Base-by-base conservation (phyloP, 1,140 invertebrate genomes). In the Temnothorax curvispinosus region DNA sequence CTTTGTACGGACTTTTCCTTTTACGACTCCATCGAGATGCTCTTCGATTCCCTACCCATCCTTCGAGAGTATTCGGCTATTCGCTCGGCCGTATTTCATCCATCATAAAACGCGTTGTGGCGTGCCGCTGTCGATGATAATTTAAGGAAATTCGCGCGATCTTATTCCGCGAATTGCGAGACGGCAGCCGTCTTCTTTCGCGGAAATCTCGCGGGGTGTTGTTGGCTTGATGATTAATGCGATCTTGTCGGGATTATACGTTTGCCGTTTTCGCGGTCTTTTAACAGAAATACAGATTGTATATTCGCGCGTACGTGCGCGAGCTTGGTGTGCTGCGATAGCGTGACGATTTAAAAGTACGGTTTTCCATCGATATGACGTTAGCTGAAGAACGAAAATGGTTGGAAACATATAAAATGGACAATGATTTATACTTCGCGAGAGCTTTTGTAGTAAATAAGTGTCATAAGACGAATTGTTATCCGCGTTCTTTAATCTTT, bases 61-160 rank as follows among this genome's bases (percentile, higher is more conserved):
- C 21, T 38, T 32, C 6, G 4, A 15, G 6, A 4, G 11, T n/a
- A n/a, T n/a, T n/a, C n/a, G 64, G n/a, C 21, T 71, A 72, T 7
- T 4, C 27, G 9, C 41, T 2, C 18, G 21, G 2, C 32, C 32
- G 38, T 71, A 58, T 71, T 56, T 81, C 50, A 71, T 58, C 65
- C 18, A 8, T 82, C 64, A 21, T 82, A 82, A 82, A 82, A 13
- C 27, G 67, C 65, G 9, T 38, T 27, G 50, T 32, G n/a, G 15
- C 78, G 64, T 71, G 65, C 27, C 38, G 11, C 41, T 18, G 80
- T 62, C 69, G 67, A 84, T 74, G 41, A 50, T 75, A 50, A 84
- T 75, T 84, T 62, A 60, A 84, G 27, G 3, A 7, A 71, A 81
- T 27, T 69, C 44, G 13, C 44, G 13, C 35, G 21, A 3, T 15